Conservation (phyloP, 2,797 vertebrate genomes). For the Australoheros facetus region DNA sequence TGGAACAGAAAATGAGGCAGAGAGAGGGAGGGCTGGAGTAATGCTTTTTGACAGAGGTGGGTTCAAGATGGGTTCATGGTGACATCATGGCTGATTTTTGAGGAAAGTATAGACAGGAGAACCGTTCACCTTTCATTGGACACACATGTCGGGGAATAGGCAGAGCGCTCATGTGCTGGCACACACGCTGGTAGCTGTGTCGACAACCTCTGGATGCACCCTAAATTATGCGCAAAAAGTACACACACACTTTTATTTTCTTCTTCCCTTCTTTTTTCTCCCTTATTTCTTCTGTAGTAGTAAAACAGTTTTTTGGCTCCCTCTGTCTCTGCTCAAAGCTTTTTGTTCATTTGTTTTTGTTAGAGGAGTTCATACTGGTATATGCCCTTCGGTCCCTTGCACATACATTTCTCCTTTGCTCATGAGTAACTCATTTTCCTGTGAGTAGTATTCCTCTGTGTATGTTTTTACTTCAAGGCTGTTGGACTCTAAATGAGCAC, state of each 20-base stretch:
- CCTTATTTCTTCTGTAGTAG: slow-evolving; percentile 42
- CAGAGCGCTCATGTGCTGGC: slow-evolving; percentile 68
- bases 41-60: slow-evolving; percentile 83
- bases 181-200: slow-evolving; percentile 63
- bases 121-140: slow-evolving; percentile 84
- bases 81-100: slow-evolving; percentile 85
- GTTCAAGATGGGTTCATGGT: slow-evolving; percentile 86
- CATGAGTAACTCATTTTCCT: slow-evolving; percentile 71
- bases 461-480: slow-evolving; percentile 81
- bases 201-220: slow-evolving; percentile 64
- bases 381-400: slow-evolving; percentile 56
- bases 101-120: slow-evolving; percentile 84
- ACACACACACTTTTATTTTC: slow-evolving; percentile 40
- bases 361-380: slow-evolving; percentile 43
- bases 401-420: slow-evolving; percentile 67
- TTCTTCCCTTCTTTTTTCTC: slow-evolving; percentile 24
- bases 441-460: slow-evolving; percentile 70
- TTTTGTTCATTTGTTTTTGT: slow-evolving; percentile 71
- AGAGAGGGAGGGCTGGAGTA: slow-evolving; percentile 69
- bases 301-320: slow-evolving; percentile 55
- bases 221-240: slow-evolving; percentile 50
- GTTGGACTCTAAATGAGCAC: slow-evolving; percentile 79
- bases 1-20: slow-evolving; percentile 74
- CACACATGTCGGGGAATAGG: slow-evolving; percentile 79
- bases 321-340: slow-evolving; percentile 45